These are phyloP conservation scores for Hypena proboscidalis DNA, from an alignment of 2,888 invertebrate species.

Conservation along the genomic window DNA sequence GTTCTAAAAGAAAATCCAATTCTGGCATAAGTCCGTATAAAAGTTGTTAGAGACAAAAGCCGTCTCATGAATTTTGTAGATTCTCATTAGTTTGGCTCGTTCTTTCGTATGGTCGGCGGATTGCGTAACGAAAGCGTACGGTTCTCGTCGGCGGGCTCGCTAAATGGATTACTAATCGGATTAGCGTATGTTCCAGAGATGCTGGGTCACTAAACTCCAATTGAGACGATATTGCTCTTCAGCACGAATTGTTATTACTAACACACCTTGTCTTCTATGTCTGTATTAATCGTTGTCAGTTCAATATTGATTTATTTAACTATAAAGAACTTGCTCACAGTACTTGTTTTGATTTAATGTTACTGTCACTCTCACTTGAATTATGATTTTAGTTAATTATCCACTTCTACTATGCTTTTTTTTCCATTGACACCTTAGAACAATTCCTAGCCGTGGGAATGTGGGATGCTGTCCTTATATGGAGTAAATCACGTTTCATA, in stretches of 20 bases:
- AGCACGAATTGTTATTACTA: constrained; percentile 35
- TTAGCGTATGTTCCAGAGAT: constrained; percentile 50
- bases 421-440: too few species aligned
- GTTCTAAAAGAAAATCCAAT: constrained; percentile 5
- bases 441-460: too few species aligned
- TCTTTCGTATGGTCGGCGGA: constrained; percentile 19
- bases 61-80: constrained; percentile 8
- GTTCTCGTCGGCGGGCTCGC: constrained; percentile 44
- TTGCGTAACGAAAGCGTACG: constrained; percentile 48
- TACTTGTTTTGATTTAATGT: too few species aligned
- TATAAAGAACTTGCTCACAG: too few species aligned
- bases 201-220: constrained; percentile 53
- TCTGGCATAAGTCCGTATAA: background rate
- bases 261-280: constrained; percentile 19
- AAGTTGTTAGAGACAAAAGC: constrained; percentile 8
- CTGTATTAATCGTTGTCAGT: constrained; percentile 18
- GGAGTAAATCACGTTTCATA: too few species aligned
- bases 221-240: constrained; percentile 39
- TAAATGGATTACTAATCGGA: constrained; percentile 57
- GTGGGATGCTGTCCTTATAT: too few species aligned
- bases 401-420: too few species aligned
- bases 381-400: too few species aligned
- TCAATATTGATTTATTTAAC: constrained; percentile 20
- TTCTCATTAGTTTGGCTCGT: constrained; percentile 11
- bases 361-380: too few species aligned